phyloP scores from a whole-genome alignment of 2,113 vertebrate species.

The Piaya cayana region DNA sequence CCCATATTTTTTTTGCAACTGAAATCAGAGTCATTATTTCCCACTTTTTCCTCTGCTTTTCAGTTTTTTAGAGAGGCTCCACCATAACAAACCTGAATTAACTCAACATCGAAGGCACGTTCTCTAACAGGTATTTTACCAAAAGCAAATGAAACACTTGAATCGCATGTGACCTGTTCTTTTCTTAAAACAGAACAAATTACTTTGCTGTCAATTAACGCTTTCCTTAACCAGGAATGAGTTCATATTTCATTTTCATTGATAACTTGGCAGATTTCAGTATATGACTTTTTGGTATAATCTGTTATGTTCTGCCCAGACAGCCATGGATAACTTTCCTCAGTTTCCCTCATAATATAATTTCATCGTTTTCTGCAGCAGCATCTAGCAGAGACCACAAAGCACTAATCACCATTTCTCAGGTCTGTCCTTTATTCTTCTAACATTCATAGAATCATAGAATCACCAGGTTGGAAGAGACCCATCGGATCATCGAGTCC shows the following conservation, averaged over 20 bases:
- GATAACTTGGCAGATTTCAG: not conserved
- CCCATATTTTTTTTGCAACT: not conserved
- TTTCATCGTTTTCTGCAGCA: not conserved
- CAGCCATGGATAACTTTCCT: not conserved
- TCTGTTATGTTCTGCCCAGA: not conserved
- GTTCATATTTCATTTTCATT: not conserved
- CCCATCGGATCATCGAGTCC: too few relatives aligned
- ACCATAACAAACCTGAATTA: not conserved
- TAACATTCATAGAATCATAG: too few relatives aligned
- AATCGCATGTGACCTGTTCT: not conserved
- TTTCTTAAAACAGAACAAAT: not conserved
- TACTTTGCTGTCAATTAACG: fast-evolving
- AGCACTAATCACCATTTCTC: not conserved
- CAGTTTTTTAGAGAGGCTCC: not conserved
- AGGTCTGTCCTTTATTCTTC: not conserved
- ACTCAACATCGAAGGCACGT: not conserved
- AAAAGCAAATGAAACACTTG: not conserved
- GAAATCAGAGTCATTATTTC: not conserved
- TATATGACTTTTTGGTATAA: not conserved
- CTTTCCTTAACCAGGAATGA: not conserved
- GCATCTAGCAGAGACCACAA: not conserved
- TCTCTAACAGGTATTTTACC: not conserved
- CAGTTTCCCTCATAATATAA: not conserved
- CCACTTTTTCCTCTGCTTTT: fast-evolving
- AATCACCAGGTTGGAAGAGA: too few relatives aligned